Percentiles rank a stretch among this genome's conserved stretches.
phyloP scores from a whole-genome alignment of 1,140 invertebrate genomes.

The Zaprionus lachaisei region DNA sequence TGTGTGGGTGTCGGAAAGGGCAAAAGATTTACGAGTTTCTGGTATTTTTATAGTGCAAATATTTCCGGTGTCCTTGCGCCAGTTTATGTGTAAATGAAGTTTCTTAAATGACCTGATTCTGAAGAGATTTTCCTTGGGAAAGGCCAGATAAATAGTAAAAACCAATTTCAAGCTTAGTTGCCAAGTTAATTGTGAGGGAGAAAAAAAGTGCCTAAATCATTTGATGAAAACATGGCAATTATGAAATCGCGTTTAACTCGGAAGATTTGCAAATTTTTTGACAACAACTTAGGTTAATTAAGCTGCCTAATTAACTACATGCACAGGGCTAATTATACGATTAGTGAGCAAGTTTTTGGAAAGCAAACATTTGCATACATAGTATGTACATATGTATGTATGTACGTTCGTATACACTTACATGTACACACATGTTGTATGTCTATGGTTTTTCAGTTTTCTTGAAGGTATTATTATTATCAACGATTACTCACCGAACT shows the following conservation, averaged over 20 bases:
- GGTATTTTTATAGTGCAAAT: constrained; percentile 66
- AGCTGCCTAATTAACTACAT: constrained; percentile 44
- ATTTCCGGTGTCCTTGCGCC: constrained; percentile 65
- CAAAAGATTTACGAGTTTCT: constrained; percentile 61
- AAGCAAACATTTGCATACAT: constrained; percentile 48
- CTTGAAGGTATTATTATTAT: constrained; percentile 25
- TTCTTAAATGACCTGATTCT: constrained; percentile 40
- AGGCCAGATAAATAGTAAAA: neutral
- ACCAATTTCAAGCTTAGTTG: neutral
- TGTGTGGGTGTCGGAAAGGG: constrained; percentile 19
- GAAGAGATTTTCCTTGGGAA: neutral
- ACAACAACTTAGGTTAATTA: constrained; percentile 38
- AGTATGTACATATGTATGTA: neutral
- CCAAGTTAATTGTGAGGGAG: too few relatives aligned
- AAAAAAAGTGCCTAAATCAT: neutral
- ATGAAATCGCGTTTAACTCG: neutral
- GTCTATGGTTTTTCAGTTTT: constrained; percentile 34
- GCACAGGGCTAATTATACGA: constrained; percentile 34
- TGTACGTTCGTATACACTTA: neutral
- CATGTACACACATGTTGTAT: neutral
- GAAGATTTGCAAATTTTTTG: neutral
- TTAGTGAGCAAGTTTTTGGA: constrained; percentile 53
- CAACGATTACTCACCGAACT: constrained; percentile 65
- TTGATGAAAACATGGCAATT: neutral
- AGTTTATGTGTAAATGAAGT: constrained; percentile 44